These are phyloP conservation scores for Ameiurus melas DNA, from an alignment of 2,113 vertebrate species.

Conservation along the genomic window DNA sequence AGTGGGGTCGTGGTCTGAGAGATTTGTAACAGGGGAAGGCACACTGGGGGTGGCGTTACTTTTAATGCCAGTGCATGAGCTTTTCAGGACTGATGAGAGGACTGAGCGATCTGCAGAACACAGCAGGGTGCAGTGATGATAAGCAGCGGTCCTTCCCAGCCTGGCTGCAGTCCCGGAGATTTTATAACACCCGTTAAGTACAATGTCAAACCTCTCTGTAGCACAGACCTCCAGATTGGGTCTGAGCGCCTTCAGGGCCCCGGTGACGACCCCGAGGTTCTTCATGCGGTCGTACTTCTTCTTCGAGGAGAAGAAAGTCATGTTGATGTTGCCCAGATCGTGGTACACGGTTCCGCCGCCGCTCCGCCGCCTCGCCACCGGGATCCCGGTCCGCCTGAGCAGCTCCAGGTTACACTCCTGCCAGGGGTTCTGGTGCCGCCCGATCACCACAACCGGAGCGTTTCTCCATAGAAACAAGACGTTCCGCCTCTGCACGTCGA, in stretches of 20 bases:
- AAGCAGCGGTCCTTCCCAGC: slow-evolving; percentile 82
- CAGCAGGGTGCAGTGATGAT: slow-evolving; percentile 93
- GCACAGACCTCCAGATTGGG: slow-evolving; percentile 79
- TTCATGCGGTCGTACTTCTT: slow-evolving; percentile 81
- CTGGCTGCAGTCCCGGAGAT: slow-evolving; percentile 93
- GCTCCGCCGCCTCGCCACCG: slow-evolving; percentile 87
- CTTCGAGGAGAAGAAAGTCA: slow-evolving; percentile 92
- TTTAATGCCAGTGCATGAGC: slow-evolving; percentile 78
- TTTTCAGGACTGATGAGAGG: slow-evolving; percentile 78
- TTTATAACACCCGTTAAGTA: slow-evolving; percentile 83
- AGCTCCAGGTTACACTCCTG: slow-evolving; percentile 83
- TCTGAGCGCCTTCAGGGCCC: slow-evolving; percentile 74
- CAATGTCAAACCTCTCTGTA: slow-evolving; percentile 83
- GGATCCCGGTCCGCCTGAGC: slow-evolving; percentile 76
- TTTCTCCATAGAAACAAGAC: slow-evolving; percentile 91
- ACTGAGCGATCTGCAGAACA: slow-evolving; percentile 75
- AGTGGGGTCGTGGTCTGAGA: slow-evolving; percentile 80
- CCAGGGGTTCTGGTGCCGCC: slow-evolving; percentile 97
- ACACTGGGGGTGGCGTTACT: slow-evolving; percentile 90
- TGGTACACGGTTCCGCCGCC: slow-evolving; percentile 95
- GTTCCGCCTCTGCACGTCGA: slow-evolving; percentile 73
- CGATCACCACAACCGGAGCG: slow-evolving; percentile 84
- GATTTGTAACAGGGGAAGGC: slow-evolving; percentile 82
- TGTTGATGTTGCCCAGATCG: slow-evolving; percentile 93
- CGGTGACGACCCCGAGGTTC: slow-evolving; percentile 83